Percentiles rank a stretch among this genome's conserved stretches.
phyloP scores from a whole-genome alignment of 2,113 vertebrate genomes.

The Amphilophus citrinellus region DNA sequence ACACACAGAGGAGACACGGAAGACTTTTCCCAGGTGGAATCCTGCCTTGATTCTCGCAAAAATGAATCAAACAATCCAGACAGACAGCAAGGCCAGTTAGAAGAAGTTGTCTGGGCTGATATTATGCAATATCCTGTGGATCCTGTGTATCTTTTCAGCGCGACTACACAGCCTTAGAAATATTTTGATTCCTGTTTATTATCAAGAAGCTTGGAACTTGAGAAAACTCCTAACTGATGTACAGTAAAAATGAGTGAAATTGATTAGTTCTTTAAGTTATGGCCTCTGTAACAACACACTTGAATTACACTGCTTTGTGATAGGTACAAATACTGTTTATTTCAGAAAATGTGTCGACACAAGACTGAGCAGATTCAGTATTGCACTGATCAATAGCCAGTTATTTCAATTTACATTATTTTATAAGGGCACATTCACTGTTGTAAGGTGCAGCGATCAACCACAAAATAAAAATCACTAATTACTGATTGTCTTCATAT shows the following conservation, averaged over 20 bases:
- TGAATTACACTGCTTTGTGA: not conserved
- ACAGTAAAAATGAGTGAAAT: not conserved
- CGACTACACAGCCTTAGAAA: not conserved
- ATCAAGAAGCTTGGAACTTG: no score
- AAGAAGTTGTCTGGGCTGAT: not conserved
- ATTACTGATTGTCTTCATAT: not conserved
- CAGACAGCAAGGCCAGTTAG: not conserved
- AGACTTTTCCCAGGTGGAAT: conserved; percentile 6
- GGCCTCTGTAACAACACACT: not conserved
- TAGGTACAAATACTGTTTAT: not conserved
- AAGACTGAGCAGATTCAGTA: not conserved
- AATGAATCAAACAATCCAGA: conserved; percentile 6
- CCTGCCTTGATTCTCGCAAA: conserved; percentile 3
- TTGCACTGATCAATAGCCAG: no score
- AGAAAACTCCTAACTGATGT: not conserved
- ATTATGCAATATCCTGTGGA: not conserved
- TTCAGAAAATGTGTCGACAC: no score
- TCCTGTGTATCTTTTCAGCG: no score
- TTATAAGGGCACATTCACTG: not conserved
- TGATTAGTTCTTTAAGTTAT: not conserved
- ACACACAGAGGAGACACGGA: not conserved
- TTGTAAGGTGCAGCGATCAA: not conserved
- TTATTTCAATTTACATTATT: not conserved
- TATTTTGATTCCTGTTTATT: not conserved
- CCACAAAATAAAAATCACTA: not conserved